A percentile compares a stretch with the other conserved stretches of the same genome.
phyloP scores from a whole-genome alignment of 2,888 invertebrate species.

The Melikaiella ostensackeni region DNA sequence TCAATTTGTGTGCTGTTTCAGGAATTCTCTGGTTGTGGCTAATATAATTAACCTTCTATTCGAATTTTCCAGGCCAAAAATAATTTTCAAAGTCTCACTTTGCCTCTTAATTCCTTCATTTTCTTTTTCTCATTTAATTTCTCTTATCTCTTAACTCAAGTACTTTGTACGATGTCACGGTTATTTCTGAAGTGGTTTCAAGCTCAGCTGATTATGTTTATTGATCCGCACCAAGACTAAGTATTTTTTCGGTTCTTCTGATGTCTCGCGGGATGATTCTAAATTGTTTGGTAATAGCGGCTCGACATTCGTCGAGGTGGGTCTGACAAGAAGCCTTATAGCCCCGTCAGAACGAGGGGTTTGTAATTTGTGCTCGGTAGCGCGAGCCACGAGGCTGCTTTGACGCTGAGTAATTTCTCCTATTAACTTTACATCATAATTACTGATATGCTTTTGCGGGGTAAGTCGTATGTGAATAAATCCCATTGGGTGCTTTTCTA shows the following conservation, averaged over 20 bases:
- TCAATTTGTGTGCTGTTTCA: no score
- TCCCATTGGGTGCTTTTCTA: slow-evolving; percentile 2
- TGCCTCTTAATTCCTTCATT: neutral
- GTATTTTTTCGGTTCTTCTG: slow-evolving; percentile 68
- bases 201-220: slow-evolving; percentile 67
- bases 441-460: slow-evolving; percentile 59
- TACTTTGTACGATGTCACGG: slow-evolving; percentile 49
- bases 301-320: slow-evolving; percentile 55
- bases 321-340: slow-evolving; percentile 48
- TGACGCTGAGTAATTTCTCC: slow-evolving; percentile 62
- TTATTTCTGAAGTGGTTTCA: slow-evolving; percentile 61
- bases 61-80: no score
- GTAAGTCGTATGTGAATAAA: slow-evolving; percentile 54
- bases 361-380: slow-evolving; percentile 68
- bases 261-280: slow-evolving; percentile 66
- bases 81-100: neutral
- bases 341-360: slow-evolving; percentile 53
- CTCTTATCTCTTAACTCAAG: slow-evolving; percentile 60
- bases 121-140: slow-evolving; percentile 33
- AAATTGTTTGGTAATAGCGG: slow-evolving; percentile 69
- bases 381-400: slow-evolving; percentile 62
- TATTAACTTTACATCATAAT: slow-evolving; percentile 63
- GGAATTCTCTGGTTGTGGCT: no score
- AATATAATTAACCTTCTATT: neutral
- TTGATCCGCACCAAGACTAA: slow-evolving; percentile 61